These are phyloP conservation scores for Apostichopus parvimensis DNA, from an alignment of 35 echinoderm and acorn worm genomes.

Conservation along the genomic window DNA sequence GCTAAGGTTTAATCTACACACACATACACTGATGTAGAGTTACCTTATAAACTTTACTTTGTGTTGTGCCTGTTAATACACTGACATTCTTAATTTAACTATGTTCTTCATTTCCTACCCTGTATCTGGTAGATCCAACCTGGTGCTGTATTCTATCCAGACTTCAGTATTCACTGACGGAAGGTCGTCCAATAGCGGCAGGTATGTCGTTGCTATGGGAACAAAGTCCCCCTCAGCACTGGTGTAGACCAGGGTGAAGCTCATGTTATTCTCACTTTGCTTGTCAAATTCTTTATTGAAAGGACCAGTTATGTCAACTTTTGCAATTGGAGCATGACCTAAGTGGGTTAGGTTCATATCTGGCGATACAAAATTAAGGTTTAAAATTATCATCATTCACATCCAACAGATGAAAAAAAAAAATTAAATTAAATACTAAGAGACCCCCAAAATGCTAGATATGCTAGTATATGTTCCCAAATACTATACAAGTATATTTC, in stretches of 20 bases:
- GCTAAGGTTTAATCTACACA: too few species aligned
- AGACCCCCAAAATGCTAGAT: too few species aligned
- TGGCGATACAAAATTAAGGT: background rate
- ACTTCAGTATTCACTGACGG: background rate
- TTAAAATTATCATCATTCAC: too few species aligned
- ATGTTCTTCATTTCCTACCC: background rate
- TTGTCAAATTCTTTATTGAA: conserved; percentile 23
- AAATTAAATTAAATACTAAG: too few species aligned
- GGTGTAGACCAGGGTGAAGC: conserved; percentile 2
- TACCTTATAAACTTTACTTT: too few species aligned
- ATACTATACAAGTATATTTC: too few species aligned
- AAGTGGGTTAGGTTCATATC: background rate
- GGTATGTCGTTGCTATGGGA: background rate
- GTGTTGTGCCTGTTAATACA: too few species aligned
- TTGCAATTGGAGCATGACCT: background rate
- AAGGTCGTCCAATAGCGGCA: background rate
- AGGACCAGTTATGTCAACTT: conserved; percentile 21
- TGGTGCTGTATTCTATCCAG: background rate
- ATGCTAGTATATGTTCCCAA: too few species aligned
- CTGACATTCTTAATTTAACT: too few species aligned
- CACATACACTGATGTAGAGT: too few species aligned
- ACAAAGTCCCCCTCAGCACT: background rate
- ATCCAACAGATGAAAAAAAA: too few species aligned
- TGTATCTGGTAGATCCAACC: background rate
- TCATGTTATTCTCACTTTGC: background rate